Evolutionary conservation across 2,797 vertebrate species (phyloP).

Genomic region (Eulemur albifrons): DNA sequence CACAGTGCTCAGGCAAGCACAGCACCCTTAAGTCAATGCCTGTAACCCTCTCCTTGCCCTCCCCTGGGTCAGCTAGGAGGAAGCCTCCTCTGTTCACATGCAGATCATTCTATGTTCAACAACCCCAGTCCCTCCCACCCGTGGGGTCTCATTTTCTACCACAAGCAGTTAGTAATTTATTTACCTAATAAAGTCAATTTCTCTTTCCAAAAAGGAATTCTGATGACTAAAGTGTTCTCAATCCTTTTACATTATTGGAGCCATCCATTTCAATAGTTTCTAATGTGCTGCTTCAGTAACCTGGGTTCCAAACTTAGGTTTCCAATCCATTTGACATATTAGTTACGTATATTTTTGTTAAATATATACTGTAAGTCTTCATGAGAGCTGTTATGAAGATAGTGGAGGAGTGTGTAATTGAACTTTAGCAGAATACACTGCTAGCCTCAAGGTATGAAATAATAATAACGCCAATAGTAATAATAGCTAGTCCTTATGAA

Average conservation of each 20-base stretch:
- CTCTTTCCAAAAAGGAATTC: background rate
- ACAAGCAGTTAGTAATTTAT: background rate
- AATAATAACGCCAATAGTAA: background rate
- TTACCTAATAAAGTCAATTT: background rate
- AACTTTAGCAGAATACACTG: background rate
- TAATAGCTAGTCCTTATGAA: background rate
- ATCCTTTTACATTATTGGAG: background rate
- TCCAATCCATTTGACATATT: background rate
- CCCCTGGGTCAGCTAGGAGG: background rate
- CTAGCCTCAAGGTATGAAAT: background rate
- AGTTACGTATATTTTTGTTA: background rate
- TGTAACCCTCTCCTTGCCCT: too few species aligned
- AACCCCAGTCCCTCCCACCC: rapidly evolving
- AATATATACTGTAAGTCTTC: background rate
- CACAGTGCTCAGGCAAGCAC: background rate
- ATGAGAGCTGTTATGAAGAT: background rate
- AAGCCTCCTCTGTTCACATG: background rate
- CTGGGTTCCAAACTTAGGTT: background rate
- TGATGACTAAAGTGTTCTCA: background rate
- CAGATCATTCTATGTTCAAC: background rate
- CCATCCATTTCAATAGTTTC: background rate
- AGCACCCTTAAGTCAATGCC: background rate
- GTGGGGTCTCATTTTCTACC: background rate
- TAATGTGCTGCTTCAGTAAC: background rate
- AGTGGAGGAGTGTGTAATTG: background rate